phyloP scores from a whole-genome alignment of 2,113 vertebrate genomes.

The Gambusia holbrooki region DNA sequence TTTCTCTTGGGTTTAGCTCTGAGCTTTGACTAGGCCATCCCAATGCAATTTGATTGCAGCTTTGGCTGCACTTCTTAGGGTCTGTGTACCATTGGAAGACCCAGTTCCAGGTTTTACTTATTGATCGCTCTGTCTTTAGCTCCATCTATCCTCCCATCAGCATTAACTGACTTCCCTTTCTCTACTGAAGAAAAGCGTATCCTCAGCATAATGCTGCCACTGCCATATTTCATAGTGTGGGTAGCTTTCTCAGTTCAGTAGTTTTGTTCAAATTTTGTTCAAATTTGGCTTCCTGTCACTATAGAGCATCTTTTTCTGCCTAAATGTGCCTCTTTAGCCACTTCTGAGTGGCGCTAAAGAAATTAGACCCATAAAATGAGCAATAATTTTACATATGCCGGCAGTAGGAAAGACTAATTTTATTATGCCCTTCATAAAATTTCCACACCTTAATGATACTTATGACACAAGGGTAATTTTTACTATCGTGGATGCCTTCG shows the following conservation, averaged over 20 bases:
- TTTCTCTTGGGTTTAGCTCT: neutral
- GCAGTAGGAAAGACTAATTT: no score
- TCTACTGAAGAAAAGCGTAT: neutral
- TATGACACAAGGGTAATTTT: no score
- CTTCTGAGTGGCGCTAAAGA: neutral
- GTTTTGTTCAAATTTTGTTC: neutral
- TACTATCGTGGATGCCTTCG: no score
- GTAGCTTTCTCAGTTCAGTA: neutral
- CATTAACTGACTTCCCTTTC: neutral
- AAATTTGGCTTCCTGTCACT: neutral
- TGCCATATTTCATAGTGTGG: neutral
- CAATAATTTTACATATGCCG: neutral
- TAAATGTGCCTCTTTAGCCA: neutral
- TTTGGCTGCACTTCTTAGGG: no score
- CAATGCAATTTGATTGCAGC: no score
- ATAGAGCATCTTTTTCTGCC: neutral
- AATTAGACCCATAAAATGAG: neutral
- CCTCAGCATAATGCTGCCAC: neutral
- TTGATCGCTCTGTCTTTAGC: neutral
- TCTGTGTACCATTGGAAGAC: no score
- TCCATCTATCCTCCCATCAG: neutral
- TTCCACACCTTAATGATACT: no score
- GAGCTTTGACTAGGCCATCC: neutral
- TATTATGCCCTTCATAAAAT: no score
- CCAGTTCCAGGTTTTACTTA: no score